These are phyloP conservation scores for Rotaria magnacalcarata DNA, from an alignment of 2,888 invertebrate genomes.

Conservation along the genomic window DNA sequence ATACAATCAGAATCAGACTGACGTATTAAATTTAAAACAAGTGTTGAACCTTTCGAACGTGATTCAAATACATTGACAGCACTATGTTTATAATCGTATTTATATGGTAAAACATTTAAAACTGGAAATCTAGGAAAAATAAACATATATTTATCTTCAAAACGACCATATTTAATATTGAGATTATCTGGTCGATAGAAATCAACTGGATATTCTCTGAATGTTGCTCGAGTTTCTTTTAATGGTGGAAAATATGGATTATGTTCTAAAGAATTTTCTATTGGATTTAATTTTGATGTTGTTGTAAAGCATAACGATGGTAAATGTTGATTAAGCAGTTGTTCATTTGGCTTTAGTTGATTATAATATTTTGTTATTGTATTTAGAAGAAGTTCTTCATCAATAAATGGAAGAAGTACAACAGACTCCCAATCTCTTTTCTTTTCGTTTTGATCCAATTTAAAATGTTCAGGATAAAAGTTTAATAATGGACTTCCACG, in stretches of 20 bases:
- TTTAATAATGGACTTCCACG: slow-evolving; percentile 88
- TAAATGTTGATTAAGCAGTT: slow-evolving; percentile 38
- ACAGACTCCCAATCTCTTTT: slow-evolving; percentile 97
- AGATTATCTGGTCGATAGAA: not conserved
- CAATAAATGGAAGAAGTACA: slow-evolving; percentile 92
- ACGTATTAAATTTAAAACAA: not conserved
- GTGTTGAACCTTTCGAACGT: not conserved
- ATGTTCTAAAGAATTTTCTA: not conserved
- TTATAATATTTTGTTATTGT: slow-evolving; percentile 76
- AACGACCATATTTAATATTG: not conserved
- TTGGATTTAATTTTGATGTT: not conserved
- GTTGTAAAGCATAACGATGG: slow-evolving; percentile 22
- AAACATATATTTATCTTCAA: not conserved
- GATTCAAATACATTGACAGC: not conserved
- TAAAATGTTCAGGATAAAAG: slow-evolving; percentile 94
- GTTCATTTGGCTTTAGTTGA: slow-evolving; percentile 76
- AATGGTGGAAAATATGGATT: slow-evolving; percentile 16
- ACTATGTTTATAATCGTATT: not conserved
- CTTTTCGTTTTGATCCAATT: slow-evolving; percentile 95
- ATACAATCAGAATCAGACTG: slow-evolving; percentile 9
- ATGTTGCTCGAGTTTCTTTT: not conserved
- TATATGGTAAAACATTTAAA: slow-evolving; percentile 23
- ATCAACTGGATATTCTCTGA: not conserved
- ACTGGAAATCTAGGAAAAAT: not conserved
- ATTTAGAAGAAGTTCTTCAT: slow-evolving; percentile 76